Percentiles rank a stretch among this genome's conserved stretches.
These are phyloP conservation scores for Pachliopta kotzebuea DNA, from an alignment of 2,888 invertebrate genomes.

Conservation along the genomic window DNA sequence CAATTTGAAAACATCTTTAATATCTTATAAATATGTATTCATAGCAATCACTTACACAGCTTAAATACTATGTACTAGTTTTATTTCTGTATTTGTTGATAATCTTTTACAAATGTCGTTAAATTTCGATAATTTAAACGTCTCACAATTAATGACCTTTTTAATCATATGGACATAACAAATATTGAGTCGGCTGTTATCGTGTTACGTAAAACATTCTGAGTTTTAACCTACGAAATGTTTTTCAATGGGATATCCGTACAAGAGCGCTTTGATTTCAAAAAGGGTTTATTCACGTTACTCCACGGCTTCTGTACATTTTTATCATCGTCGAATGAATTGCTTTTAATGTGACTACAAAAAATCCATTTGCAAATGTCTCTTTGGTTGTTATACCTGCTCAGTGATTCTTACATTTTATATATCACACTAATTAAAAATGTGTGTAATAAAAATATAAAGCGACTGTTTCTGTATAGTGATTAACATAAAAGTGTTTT, in stretches of 20 bases:
- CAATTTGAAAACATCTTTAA: too few species aligned
- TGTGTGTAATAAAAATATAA: not conserved
- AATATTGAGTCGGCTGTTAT: conserved; percentile 40
- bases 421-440: not conserved
- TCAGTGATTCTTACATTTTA: not conserved
- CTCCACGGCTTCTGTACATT: conserved; percentile 63
- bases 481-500: not conserved
- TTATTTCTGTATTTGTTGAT: too few species aligned
- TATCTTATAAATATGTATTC: too few species aligned
- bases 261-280: conserved; percentile 52
- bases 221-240: conserved; percentile 59
- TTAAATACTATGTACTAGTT: not conserved
- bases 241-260: conserved; percentile 67
- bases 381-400: conserved; percentile 31
- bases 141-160: not conserved
- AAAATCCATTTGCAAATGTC: conserved; percentile 61
- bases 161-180: not conserved
- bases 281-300: conserved; percentile 67
- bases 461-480: not conserved
- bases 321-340: conserved; percentile 65
- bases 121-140: not conserved
- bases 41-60: not conserved
- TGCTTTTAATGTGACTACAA: conserved; percentile 56
- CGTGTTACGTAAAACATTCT: conserved; percentile 48
- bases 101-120: too few species aligned